These are phyloP conservation scores for Stenopsyche tienmushanensis DNA, from an alignment of 1,140 invertebrate genomes.

Conservation along the genomic window DNA sequence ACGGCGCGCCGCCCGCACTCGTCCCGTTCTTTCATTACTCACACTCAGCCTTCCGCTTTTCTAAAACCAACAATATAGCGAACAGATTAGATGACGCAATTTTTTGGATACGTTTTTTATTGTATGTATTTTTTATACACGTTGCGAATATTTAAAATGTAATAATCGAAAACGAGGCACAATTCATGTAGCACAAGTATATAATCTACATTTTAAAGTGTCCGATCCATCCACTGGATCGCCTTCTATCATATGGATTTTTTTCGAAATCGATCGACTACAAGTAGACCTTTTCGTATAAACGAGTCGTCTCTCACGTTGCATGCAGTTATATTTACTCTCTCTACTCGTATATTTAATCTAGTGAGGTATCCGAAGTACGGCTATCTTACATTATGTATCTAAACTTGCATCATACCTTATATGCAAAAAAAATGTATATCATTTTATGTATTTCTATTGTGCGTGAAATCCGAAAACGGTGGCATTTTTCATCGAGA, in stretches of 20 bases:
- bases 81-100: background rate
- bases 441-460: background rate
- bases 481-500: background rate
- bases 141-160: conserved; percentile 6
- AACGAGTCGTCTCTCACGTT: background rate
- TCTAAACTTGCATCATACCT: background rate
- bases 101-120: conserved; percentile 16
- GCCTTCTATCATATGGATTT: no score
- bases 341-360: background rate
- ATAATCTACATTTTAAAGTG: background rate
- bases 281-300: no score
- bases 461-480: background rate
- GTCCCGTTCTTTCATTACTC: no score
- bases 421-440: background rate
- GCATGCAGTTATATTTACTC: conserved; percentile 7
- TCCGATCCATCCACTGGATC: no score
- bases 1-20: no score
- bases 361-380: background rate
- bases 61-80: no score
- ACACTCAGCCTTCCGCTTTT: no score
- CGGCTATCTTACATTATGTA: background rate
- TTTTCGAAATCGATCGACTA: no score
- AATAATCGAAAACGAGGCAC: conserved; percentile 23
- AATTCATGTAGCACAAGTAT: conserved; percentile 23
- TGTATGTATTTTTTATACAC: conserved; percentile 29